A percentile compares a stretch with the other conserved stretches of the same genome.
Evolutionary conservation across 2,113 vertebrate species (phyloP).

Genomic region (Callipepla squamata): DNA sequence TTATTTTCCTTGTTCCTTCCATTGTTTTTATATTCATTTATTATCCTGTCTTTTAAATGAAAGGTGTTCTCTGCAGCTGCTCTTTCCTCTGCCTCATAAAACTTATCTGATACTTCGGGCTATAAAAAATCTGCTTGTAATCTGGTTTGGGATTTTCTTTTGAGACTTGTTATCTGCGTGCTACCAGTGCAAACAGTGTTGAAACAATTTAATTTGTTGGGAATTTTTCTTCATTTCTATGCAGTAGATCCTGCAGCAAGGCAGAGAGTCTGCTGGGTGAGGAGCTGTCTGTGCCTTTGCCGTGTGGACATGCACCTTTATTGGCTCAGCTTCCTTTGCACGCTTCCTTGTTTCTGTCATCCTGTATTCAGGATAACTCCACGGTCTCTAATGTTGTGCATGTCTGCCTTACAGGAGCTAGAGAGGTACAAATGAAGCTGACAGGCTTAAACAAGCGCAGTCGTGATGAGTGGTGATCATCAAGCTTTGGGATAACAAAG

Average conservation of each 20-base stretch:
- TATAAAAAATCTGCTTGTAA: constrained; percentile 49
- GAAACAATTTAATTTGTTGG: constrained; percentile 53
- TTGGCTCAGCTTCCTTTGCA: background rate
- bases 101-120: constrained; percentile 20
- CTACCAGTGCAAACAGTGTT: constrained; percentile 23
- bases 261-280: background rate
- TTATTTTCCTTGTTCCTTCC: constrained; percentile 29
- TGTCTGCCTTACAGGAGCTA: background rate
- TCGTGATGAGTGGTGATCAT: rapidly evolving
- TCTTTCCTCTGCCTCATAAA: constrained; percentile 50
- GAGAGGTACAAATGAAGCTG: background rate
- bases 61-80: constrained; percentile 39
- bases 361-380: background rate
- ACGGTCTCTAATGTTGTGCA: background rate
- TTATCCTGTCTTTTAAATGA: constrained; percentile 44
- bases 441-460: background rate
- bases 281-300: background rate
- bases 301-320: background rate
- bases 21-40: constrained; percentile 40
- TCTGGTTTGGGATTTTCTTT: constrained; percentile 55
- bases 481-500: background rate
- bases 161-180: constrained; percentile 48
- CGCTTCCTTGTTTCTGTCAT: background rate
- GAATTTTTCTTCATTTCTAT: constrained; percentile 34
- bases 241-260: background rate